Conservation (phyloP, 2,797 vertebrate genomes). For the Chiropotes sagulatus region DNA sequence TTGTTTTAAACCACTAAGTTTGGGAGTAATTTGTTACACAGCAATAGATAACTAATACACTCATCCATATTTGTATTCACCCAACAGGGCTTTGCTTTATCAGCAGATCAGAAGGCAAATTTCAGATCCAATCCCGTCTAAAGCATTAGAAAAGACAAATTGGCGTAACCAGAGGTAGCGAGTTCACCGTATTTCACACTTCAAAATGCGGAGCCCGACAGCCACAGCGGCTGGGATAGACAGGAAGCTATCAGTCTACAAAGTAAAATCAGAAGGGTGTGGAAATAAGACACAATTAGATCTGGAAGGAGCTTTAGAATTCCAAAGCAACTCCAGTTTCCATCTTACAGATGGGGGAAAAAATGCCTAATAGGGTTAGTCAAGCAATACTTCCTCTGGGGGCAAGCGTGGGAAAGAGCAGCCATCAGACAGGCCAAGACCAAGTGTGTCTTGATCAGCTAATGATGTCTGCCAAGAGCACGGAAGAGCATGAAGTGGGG, state of each 20-base stretch:
- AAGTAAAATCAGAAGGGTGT: not conserved
- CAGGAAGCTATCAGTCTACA: not conserved
- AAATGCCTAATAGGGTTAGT: not conserved
- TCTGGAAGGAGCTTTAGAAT: not conserved
- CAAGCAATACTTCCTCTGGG: not conserved
- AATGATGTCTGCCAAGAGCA: not conserved
- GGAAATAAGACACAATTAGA: not conserved
- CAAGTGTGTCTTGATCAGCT: not conserved
- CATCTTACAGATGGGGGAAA: not conserved
- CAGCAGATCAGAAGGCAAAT: not conserved
- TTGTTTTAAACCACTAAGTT: not conserved
- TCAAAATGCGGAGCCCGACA: not conserved
- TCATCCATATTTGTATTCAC: not conserved
- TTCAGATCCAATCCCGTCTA: not conserved
- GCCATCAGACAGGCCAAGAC: not conserved
- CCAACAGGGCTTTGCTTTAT: not conserved
- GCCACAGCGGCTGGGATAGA: not conserved
- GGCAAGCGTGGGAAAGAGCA: not conserved
- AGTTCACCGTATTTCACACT: slow-evolving; percentile 7
- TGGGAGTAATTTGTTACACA: not conserved
- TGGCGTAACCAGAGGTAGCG: not conserved
- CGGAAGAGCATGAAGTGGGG: not conserved
- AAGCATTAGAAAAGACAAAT: not conserved
- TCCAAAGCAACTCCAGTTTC: not conserved
- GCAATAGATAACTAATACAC: not conserved